These are phyloP conservation scores for Drosophila tristis DNA, from an alignment of 1,140 invertebrate species.

Conservation along the genomic window DNA sequence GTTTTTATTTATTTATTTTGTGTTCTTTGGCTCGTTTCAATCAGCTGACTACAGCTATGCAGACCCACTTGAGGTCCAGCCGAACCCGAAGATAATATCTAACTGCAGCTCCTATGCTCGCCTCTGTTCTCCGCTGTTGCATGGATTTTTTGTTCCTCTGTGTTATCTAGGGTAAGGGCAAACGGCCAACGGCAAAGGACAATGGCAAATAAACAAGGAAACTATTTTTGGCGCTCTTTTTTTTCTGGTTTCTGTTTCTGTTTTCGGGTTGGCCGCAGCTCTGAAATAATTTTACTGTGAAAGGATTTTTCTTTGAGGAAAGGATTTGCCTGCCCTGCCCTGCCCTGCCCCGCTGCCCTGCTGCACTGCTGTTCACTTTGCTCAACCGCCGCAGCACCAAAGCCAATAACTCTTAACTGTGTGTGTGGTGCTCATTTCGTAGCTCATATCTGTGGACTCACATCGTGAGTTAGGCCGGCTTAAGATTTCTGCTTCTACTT, in stretches of 20 bases:
- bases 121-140: constrained; percentile 10
- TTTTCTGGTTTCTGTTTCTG: constrained; percentile 1
- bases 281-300: constrained; percentile 61
- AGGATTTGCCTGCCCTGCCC: constrained; percentile 53
- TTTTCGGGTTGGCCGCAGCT: constrained; percentile 4
- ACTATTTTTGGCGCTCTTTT: constrained; percentile 76
- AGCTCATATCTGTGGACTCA: constrained; percentile 64
- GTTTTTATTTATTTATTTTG: constrained; percentile 34
- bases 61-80: constrained; percentile 66
- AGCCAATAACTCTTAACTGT: constrained; percentile 61
- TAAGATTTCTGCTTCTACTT: constrained; percentile 52
- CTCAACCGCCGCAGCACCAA: constrained; percentile 36
- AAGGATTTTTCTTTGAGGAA: constrained; percentile 69
- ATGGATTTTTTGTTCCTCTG: constrained; percentile 16
- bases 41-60: constrained; percentile 58
- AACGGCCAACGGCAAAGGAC: constrained; percentile 20
- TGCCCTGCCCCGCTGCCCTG: background rate
- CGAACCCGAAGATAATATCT: constrained; percentile 67
- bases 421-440: constrained; percentile 69
- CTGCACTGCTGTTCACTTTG: constrained; percentile 63
- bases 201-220: constrained; percentile 20
- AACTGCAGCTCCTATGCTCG: constrained; percentile 12
- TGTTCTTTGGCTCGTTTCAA: constrained; percentile 26
- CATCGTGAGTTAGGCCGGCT: constrained; percentile 65
- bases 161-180: constrained; percentile 48